These are phyloP conservation scores for Pseudomyrmex dendroicus DNA, from an alignment of 1,140 invertebrate species.

Conservation along the genomic window DNA sequence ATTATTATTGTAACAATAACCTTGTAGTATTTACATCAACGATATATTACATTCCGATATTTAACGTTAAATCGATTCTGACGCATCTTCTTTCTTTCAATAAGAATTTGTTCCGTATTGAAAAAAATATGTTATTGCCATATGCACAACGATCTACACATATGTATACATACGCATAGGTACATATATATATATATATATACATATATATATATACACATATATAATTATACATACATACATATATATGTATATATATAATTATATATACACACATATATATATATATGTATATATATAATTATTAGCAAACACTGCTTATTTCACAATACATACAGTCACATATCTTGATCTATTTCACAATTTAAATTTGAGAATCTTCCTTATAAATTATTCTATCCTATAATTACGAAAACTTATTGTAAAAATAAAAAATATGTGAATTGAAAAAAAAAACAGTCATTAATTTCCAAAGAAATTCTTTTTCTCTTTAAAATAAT, in stretches of 20 bases:
- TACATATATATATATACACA: slow-evolving; percentile 41
- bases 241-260: no score
- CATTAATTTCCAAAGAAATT: no score
- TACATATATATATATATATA: slow-evolving; percentile 42
- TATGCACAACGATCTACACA: slow-evolving; percentile 48
- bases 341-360: slow-evolving; percentile 52
- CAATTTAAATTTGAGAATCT: slow-evolving; percentile 49
- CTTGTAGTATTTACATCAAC: slow-evolving; percentile 82
- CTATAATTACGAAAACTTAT: slow-evolving; percentile 69
- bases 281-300: no score
- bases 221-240: no score
- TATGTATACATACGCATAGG: slow-evolving; percentile 41
- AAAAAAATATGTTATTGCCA: slow-evolving; percentile 75
- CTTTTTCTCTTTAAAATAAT: slow-evolving; percentile 12
- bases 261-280: no score
- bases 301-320: no score
- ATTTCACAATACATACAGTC: no score
- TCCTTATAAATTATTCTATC: slow-evolving; percentile 54
- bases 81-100: slow-evolving; percentile 34
- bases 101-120: slow-evolving; percentile 51
- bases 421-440: slow-evolving; percentile 76
- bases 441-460: no score
- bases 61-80: slow-evolving; percentile 45
- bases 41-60: slow-evolving; percentile 80
- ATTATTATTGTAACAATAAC: slow-evolving; percentile 83